A percentile compares a stretch with the other conserved stretches of the same genome.
Conservation (phyloP, 2,888 invertebrate species). For the Mythimna pallens region DNA sequence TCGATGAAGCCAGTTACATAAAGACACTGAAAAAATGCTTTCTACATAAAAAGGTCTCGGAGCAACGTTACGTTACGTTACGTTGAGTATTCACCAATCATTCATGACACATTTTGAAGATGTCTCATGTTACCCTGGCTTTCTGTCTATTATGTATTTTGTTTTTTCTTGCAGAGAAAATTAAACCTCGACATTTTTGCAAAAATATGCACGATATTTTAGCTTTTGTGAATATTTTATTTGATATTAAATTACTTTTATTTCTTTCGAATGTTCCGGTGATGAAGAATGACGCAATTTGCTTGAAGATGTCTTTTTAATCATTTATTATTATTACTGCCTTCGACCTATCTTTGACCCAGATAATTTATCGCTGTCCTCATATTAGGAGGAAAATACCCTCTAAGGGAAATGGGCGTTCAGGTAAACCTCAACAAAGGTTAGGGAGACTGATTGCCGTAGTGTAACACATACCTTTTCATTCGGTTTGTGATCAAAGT, state of each 20-base stretch:
- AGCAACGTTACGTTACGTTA: conserved; percentile 21
- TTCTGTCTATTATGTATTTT: conserved; percentile 4
- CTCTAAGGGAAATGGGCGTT: conserved; percentile 27
- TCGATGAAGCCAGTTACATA: conserved; percentile 1
- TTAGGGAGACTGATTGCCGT: conserved; percentile 45
- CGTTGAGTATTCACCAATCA: conserved; percentile 23
- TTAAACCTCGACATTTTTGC: neutral
- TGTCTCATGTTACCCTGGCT: neutral
- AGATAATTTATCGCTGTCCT: conserved; percentile 45
- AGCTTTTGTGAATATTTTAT: conserved; percentile 19
- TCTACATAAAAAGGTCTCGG: conserved; percentile 6
- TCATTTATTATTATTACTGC: conserved; percentile 30
- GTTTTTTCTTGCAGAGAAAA: neutral
- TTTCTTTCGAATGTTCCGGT: neutral
- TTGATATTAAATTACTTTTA: conserved; percentile 16
- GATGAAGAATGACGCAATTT: conserved; percentile 29
- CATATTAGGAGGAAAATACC: conserved; percentile 37
- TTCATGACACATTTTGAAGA: conserved; percentile 18
- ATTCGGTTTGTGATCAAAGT: conserved; percentile 39
- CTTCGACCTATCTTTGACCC: conserved; percentile 44
- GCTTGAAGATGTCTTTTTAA: conserved; percentile 20
- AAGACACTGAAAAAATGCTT: conserved; percentile 2
- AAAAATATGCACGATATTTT: conserved; percentile 5
- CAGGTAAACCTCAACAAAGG: conserved; percentile 49
- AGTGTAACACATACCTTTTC: conserved; percentile 24